phyloP scores from a whole-genome alignment of 2,888 invertebrate genomes.

The Elegia similella region DNA sequence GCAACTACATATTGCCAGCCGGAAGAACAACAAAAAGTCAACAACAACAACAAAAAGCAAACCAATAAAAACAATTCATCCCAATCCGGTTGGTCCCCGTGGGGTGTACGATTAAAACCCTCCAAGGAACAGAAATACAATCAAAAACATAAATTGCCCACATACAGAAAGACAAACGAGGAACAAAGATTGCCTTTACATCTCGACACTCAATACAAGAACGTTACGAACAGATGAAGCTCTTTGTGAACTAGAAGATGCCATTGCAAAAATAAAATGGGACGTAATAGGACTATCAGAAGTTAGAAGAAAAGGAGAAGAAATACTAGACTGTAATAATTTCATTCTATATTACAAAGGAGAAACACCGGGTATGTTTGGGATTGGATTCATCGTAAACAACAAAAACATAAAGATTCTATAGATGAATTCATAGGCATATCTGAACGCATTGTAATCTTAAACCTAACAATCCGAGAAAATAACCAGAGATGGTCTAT shows the following conservation, averaged over 20 bases:
- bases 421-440: constrained; percentile 30
- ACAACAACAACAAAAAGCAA: constrained; percentile 1
- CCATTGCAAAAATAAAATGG: constrained; percentile 27
- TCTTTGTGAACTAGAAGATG: constrained; percentile 21
- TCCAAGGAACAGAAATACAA: constrained; percentile 1
- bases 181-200: not conserved
- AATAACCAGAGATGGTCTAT: constrained; percentile 10
- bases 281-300: constrained; percentile 33
- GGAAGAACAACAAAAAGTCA: too few species aligned
- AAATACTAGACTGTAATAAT: constrained; percentile 32
- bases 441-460: constrained; percentile 29
- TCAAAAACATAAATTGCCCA: not conserved
- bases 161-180: not conserved
- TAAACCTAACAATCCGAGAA: constrained; percentile 22
- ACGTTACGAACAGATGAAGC: constrained; percentile 16
- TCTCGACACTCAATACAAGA: constrained; percentile 12
- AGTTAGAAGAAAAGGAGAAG: constrained; percentile 25
- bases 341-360: constrained; percentile 31
- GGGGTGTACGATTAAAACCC: constrained; percentile 15
- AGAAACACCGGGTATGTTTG: constrained; percentile 18
- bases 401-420: constrained; percentile 25
- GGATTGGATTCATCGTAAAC: constrained; percentile 32
- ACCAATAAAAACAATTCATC: constrained; percentile 1
- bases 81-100: constrained; percentile 20
- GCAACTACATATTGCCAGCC: not conserved